Conservation (phyloP, 2,797 vertebrate species). For the Adelosebastes latens region DNA sequence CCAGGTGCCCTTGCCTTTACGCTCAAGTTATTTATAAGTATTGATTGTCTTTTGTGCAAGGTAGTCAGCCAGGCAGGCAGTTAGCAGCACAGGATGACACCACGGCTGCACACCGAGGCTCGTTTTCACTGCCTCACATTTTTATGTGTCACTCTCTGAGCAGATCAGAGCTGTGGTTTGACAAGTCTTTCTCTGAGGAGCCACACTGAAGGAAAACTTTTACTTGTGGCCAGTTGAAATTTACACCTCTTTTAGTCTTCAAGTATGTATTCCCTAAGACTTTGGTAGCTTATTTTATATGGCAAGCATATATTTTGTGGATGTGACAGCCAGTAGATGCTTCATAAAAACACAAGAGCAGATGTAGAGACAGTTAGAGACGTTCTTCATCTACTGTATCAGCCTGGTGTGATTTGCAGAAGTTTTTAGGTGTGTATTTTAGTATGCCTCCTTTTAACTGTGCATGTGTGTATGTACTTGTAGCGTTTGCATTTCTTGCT, state of each 20-base stretch:
- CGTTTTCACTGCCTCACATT: constrained; percentile 38
- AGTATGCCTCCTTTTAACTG: neutral
- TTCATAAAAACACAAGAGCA: neutral
- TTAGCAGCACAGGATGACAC: constrained; percentile 65
- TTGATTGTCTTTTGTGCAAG: constrained; percentile 80
- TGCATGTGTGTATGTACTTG: neutral
- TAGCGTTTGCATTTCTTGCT: neutral
- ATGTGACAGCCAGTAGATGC: neutral
- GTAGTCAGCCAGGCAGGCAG: constrained; percentile 69
- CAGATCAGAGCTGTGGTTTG: constrained; percentile 41
- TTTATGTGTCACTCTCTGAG: constrained; percentile 33
- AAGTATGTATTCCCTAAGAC: constrained; percentile 2
- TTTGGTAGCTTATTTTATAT: neutral
- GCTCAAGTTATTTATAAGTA: constrained; percentile 82
- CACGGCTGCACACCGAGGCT: constrained; percentile 42
- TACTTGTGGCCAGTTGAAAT: constrained; percentile 25
- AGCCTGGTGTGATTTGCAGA: neutral
- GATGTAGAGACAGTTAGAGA: neutral
- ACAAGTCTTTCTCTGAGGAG: constrained; percentile 44
- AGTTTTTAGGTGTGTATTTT: neutral
- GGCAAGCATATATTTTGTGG: neutral
- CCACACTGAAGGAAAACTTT: constrained; percentile 21
- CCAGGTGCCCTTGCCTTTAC: constrained; percentile 81
- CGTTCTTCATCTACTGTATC: neutral
- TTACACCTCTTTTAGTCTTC: constrained; percentile 10